phyloP scores from a whole-genome alignment of 1,140 invertebrate genomes.

The Cherax quadricarinatus region DNA sequence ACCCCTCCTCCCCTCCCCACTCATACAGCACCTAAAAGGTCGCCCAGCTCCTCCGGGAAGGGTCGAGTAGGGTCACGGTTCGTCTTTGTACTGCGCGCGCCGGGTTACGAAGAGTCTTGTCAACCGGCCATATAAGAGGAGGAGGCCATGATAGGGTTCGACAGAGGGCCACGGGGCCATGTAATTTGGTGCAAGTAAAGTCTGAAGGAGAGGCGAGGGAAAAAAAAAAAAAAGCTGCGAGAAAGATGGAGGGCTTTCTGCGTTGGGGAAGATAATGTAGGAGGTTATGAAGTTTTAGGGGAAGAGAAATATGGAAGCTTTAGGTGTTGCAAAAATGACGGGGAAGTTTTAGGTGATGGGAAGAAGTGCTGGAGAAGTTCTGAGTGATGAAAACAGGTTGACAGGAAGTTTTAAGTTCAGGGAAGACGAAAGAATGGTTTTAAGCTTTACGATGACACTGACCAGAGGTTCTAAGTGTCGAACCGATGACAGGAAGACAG shows the following conservation, averaged over 20 bases:
- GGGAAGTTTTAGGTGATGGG: no score
- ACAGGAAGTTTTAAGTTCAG: neutral
- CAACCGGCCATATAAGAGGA: conserved; percentile 51
- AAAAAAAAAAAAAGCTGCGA: neutral
- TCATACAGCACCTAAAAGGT: conserved; percentile 64
- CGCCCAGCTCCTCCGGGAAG: conserved; percentile 50
- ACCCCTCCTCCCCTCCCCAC: neutral
- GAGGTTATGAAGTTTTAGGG: no score
- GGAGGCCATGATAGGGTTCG: conserved; percentile 49
- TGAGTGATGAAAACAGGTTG: no score
- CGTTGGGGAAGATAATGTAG: no score
- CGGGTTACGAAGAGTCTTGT: conserved; percentile 58
- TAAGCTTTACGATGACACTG: no score
- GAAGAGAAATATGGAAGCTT: no score
- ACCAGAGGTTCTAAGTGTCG: no score
- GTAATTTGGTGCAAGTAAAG: conserved; percentile 48
- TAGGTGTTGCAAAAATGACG: no score
- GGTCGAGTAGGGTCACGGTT: conserved; percentile 49
- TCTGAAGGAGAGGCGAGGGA: conserved; percentile 1
- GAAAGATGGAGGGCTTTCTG: neutral
- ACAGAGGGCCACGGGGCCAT: conserved; percentile 47
- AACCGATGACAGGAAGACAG: no score
- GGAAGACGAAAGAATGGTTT: neutral
- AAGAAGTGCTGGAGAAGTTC: no score
- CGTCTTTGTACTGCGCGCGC: conserved; percentile 47